A percentile compares a stretch with the other conserved stretches of the same genome.
Evolutionary conservation across 2,113 vertebrate genomes (phyloP).

Genomic region (Anolis sagrei): DNA sequence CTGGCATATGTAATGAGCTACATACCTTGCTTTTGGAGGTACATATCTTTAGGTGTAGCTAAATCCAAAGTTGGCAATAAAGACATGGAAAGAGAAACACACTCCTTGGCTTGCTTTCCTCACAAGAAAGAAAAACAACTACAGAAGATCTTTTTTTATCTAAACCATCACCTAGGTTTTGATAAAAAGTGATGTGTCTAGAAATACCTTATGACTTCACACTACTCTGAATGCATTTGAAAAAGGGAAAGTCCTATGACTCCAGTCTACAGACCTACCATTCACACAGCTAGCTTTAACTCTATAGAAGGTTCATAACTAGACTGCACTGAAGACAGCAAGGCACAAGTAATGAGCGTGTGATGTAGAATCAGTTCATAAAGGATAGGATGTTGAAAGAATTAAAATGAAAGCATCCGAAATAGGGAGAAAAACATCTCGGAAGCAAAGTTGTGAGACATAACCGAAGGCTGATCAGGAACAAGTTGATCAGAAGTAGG

Average conservation of each 20-base stretch:
- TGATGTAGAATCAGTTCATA: not conserved
- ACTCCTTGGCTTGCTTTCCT: not conserved
- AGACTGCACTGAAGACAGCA: not conserved
- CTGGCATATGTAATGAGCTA: not conserved
- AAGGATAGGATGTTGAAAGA: not conserved
- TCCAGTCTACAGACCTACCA: not conserved
- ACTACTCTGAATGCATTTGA: not conserved
- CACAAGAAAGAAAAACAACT: not conserved
- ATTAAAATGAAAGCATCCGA: not conserved
- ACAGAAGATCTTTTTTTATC: not conserved
- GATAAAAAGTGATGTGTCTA: not conserved
- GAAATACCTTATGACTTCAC: not conserved
- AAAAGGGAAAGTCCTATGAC: not conserved
- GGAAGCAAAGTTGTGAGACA: not conserved
- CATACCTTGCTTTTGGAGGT: not conserved
- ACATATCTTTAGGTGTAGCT: too few species aligned
- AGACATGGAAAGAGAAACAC: not conserved
- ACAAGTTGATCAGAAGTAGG: not conserved
- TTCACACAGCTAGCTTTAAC: not conserved
- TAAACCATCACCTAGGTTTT: not conserved
- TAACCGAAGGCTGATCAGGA: not conserved
- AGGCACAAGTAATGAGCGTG: not conserved
- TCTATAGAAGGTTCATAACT: not conserved
- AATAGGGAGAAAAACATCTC: not conserved
- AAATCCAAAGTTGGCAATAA: too few species aligned